Evolutionary conservation across 2,888 invertebrate species (phyloP).

Genomic region (Mycalesis mineus): DNA sequence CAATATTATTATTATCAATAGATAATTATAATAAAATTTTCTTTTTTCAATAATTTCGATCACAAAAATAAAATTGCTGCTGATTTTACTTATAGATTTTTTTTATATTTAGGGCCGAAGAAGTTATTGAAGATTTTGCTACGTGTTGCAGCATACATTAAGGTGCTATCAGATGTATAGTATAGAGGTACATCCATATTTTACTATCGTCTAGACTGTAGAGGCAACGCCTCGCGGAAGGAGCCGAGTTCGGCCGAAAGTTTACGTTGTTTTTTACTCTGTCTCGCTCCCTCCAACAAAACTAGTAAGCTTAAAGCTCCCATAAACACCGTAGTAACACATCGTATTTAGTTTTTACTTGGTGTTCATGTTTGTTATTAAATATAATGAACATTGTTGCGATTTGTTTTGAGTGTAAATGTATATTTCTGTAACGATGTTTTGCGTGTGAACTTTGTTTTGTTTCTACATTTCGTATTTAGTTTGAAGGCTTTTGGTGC

Average conservation of each 20-base stretch:
- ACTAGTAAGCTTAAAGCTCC: slow-evolving; percentile 48
- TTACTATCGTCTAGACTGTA: slow-evolving; percentile 45
- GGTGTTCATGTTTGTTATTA: slow-evolving; percentile 47
- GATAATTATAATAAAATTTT: too few relatives aligned
- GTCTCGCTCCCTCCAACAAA: slow-evolving; percentile 62
- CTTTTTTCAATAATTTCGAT: background rate
- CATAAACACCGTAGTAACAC: slow-evolving; percentile 38
- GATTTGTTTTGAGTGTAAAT: slow-evolving; percentile 49
- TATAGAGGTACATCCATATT: background rate
- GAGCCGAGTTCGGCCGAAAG: slow-evolving; percentile 61
- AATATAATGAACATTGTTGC: slow-evolving; percentile 49
- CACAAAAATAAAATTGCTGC: background rate
- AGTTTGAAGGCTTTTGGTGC: background rate
- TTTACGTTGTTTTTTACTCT: slow-evolving; percentile 60
- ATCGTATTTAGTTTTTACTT: slow-evolving; percentile 31
- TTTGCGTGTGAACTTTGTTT: slow-evolving; percentile 2
- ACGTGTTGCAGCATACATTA: background rate
- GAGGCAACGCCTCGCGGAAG: slow-evolving; percentile 49
- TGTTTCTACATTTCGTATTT: slow-evolving; percentile 1
- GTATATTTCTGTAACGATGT: slow-evolving; percentile 11
- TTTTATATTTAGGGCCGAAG: too few relatives aligned
- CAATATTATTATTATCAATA: too few relatives aligned
- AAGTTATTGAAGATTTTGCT: too few relatives aligned
- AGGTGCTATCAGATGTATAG: background rate
- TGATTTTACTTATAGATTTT: too few relatives aligned